These are phyloP conservation scores for Spicauda simplicius DNA, from an alignment of 2,888 invertebrate species.

Conservation along the genomic window DNA sequence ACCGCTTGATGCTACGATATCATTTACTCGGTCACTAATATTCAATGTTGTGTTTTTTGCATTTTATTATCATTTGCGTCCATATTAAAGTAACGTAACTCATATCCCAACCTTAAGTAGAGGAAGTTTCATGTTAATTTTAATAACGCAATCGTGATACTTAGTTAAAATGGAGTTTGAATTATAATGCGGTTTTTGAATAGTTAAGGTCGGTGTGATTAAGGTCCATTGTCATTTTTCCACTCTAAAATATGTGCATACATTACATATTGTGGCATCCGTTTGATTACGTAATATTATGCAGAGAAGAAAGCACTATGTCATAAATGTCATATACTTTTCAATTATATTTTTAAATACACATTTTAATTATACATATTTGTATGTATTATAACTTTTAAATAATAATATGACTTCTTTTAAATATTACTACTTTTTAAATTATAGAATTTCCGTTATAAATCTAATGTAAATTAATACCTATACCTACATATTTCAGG, in stretches of 20 bases:
- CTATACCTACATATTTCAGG: too few relatives aligned
- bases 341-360: too few relatives aligned
- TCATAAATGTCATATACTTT: too few relatives aligned
- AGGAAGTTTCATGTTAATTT: conserved; percentile 25
- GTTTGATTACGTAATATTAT: background rate
- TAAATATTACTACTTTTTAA: too few relatives aligned
- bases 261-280: background rate
- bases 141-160: conserved; percentile 11
- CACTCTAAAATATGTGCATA: conserved; percentile 9
- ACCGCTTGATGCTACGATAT: conserved; percentile 5
- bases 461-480: too few relatives aligned
- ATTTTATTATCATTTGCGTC: conserved; percentile 15
- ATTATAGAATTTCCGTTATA: too few relatives aligned
- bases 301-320: background rate
- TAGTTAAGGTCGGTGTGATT: conserved; percentile 9
- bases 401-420: too few relatives aligned
- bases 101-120: conserved; percentile 17
- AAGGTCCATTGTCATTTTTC: conserved; percentile 11
- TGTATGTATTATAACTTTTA: too few relatives aligned
- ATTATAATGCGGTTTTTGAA: conserved; percentile 12
- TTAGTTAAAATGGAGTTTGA: conserved; percentile 11
- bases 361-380: too few relatives aligned
- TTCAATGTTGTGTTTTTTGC: conserved; percentile 1
- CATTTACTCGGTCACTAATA: conserved; percentile 11
- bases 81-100: conserved; percentile 1